Evolutionary conservation across 2,888 invertebrate genomes (phyloP), one percentile per base, ranked within the genome.

Genomic region (Alentia gelatinosa): DNA sequence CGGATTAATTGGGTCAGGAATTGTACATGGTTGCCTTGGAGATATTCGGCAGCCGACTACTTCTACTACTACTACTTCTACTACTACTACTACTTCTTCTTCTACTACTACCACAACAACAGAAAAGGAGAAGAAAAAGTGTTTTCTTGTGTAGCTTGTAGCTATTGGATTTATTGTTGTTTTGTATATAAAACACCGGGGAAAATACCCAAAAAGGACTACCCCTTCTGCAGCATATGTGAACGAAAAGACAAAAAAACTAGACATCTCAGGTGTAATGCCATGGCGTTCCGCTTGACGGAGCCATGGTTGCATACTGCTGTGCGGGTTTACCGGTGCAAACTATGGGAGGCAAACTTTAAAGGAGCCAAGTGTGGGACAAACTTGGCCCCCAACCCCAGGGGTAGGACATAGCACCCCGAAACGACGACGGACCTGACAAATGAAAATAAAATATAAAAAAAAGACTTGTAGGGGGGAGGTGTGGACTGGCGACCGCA

Each of bases 71-170:
- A 50, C 12, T 12, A 15, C 23, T n/a, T n/a, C n/a, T n/a, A n/a
- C n/a, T n/a, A n/a, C n/a, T n/a, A n/a, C n/a, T n/a, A n/a, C n/a
- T n/a, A n/a, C n/a, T n/a, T n/a, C n/a, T n/a, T n/a, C n/a, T n/a
- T n/a, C n/a, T n/a, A n/a, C n/a, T n/a, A n/a, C n/a, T n/a, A n/a
- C n/a, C n/a, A n/a, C n/a, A n/a, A n/a, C n/a, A n/a, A n/a, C n/a
- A n/a, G n/a, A n/a, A n/a, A n/a, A n/a, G n/a, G n/a, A n/a, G n/a
- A n/a, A n/a, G n/a, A 42, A 9, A 33, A 74, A 79, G 37, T 37
- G 79, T 79, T 79, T 79, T 79, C 79, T 79, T 79, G 79, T 79
- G 79, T 79, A 79, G 79, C 79, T 35, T 79, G 79, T 79, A 79
- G 79, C 79, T 23, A 79, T 79, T 79, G 79, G 79, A 37, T 79